Percentiles rank a stretch among this genome's conserved stretches.
phyloP scores from a whole-genome alignment of 2,888 invertebrate species.

The Cephus nigrinus region DNA sequence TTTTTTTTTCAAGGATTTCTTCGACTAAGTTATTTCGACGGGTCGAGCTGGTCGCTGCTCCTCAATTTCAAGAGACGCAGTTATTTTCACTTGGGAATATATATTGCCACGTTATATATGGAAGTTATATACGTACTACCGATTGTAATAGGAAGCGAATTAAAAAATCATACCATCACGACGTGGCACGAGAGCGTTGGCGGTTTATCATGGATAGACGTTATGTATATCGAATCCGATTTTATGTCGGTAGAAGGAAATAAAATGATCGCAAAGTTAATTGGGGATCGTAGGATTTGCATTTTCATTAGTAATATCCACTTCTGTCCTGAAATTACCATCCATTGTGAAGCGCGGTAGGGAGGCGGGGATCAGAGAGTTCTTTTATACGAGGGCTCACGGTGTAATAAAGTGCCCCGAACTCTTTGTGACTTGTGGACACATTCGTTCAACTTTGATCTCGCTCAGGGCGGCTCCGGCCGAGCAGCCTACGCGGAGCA shows the following conservation, averaged over 20 bases:
- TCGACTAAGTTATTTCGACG: no score
- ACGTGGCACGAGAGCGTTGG: no score
- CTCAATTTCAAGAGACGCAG: no score
- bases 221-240: neutral
- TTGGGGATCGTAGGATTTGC: constrained; percentile 2
- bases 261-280: neutral
- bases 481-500: constrained; percentile 3
- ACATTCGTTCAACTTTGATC: constrained; percentile 19
- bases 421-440: constrained; percentile 21
- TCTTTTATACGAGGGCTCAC: neutral
- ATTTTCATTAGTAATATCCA: constrained; percentile 13
- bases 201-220: no score
- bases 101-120: no score
- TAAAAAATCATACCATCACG: no score
- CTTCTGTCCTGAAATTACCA: neutral
- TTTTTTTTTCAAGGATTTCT: no score
- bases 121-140: no score
- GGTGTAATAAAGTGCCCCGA: constrained; percentile 22
- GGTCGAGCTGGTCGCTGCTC: no score
- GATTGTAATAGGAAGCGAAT: no score
- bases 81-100: no score
- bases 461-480: neutral
- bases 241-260: neutral
- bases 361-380: neutral
- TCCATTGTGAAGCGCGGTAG: neutral